These are phyloP conservation scores for Rotaria macrura DNA, from an alignment of 2,888 invertebrate genomes.

Conservation along the genomic window DNA sequence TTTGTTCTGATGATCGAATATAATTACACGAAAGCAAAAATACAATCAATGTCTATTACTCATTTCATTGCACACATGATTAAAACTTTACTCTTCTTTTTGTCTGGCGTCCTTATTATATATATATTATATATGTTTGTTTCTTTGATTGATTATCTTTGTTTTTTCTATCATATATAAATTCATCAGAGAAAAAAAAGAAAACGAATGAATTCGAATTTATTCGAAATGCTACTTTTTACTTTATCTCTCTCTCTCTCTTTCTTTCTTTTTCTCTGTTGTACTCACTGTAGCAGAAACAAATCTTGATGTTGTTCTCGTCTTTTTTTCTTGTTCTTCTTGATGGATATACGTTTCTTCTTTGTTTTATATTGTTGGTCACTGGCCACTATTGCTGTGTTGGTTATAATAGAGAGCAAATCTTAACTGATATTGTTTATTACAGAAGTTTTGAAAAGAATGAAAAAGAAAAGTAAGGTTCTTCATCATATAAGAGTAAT, in stretches of 20 bases:
- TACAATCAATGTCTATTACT: not conserved
- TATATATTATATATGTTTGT: not conserved
- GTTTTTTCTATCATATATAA: not conserved
- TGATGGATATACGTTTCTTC: not conserved
- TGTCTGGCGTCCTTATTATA: not conserved
- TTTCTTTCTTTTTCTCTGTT: not conserved
- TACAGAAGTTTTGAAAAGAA: too few species aligned
- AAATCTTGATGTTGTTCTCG: not conserved
- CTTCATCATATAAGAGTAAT: too few species aligned
- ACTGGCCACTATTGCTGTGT: not conserved
- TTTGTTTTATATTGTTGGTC: not conserved
- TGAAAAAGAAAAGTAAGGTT: too few species aligned
- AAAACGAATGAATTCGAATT: not conserved
- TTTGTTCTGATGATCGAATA: not conserved
- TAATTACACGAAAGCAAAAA: not conserved
- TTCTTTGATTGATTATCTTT: not conserved
- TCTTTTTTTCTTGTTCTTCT: not conserved
- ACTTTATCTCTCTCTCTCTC: not conserved
- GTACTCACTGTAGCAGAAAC: not conserved
- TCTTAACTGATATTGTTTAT: too few species aligned
- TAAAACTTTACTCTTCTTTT: not conserved
- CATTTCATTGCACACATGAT: not conserved
- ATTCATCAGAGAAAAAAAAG: not conserved
- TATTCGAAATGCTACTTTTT: not conserved
- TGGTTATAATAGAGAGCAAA: not conserved